Evolutionary conservation across 1,140 invertebrate genomes (phyloP), one percentile per base, ranked within the genome.

Genomic region (Aphis gossypii): DNA sequence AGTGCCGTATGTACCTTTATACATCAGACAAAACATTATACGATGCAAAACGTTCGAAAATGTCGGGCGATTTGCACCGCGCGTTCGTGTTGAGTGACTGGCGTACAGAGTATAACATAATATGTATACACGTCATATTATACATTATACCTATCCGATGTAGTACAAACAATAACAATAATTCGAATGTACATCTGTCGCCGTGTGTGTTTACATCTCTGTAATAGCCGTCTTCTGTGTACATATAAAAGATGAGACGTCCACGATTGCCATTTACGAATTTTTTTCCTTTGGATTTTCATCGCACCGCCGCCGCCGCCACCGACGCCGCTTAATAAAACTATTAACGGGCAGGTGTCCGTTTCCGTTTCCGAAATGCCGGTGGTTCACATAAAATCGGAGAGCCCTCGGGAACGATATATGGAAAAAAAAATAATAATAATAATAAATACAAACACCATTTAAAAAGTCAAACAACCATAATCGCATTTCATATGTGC

Each of bases 401-500:
- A 84, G 83, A 51, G 46, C 44, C 44, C 44, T 87, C 86, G 86
- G n/a, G 46, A 35, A n/a, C 44, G 46, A 88, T 21, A 51, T 25
- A 51, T 14, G 46, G 35, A 21, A 51, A 88, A 54, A 51, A 51
- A 38, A 51, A 83, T 83, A 86, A 35, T 30, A 51, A 89, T 38
- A 82, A 48, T n/a, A 38, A 83, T 30, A 92, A 92, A 84, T 44
- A 54, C 92, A 93, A 93, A 93, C 92, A 93, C 48, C 92, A 56
- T 93, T 93, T 93, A 93, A 93, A 93, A 93, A 93, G 92, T 93
- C 92, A 93, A 93, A 93, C 92, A 93, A 93, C 92, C 92, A 41
- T 93, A 93, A 93, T 93, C 92, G 92, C 92, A 86, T 93, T 93
- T 93, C 48, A 38, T 56, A 56, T 89, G 46, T 38, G 38, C 48